These are phyloP conservation scores for Cryptocheilus praepositus DNA, from an alignment of 2,888 invertebrate species.

Conservation along the genomic window DNA sequence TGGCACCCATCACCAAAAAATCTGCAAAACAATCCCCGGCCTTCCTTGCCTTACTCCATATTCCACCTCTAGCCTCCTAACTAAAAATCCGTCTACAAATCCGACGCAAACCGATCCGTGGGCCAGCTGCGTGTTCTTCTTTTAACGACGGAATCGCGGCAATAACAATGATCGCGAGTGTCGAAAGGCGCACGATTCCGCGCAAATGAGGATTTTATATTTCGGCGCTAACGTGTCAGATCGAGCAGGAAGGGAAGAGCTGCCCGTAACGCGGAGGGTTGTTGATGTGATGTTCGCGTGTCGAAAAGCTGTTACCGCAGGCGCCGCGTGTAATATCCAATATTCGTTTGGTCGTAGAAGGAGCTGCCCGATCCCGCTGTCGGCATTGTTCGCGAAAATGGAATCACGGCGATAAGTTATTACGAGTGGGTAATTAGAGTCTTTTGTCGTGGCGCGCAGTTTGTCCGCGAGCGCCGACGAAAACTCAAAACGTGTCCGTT, in stretches of 20 bases:
- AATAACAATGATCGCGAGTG: not conserved
- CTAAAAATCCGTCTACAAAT: too few relatives aligned
- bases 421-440: conserved; percentile 56
- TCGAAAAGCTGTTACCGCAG: conserved; percentile 62
- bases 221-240: conserved; percentile 31
- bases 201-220: conserved; percentile 34
- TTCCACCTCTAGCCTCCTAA: too few relatives aligned
- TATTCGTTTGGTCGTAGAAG: conserved; percentile 60
- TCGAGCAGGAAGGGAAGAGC: conserved; percentile 26
- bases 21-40: too few relatives aligned
- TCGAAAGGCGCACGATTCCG: conserved; percentile 7
- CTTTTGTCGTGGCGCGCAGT: conserved; percentile 45
- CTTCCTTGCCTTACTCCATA: too few relatives aligned
- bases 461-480: too few relatives aligned
- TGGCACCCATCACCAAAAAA: too few relatives aligned
- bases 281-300: conserved; percentile 70
- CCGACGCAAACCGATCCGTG: too few relatives aligned
- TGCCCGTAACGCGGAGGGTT: conserved; percentile 39
- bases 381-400: conserved; percentile 58
- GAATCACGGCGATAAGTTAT: conserved; percentile 59
- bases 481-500: too few relatives aligned
- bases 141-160: too few relatives aligned
- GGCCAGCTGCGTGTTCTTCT: too few relatives aligned
- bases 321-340: conserved; percentile 68
- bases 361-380: conserved; percentile 33